Evolutionary conservation across 2,888 invertebrate genomes (phyloP).

Genomic region (Tryphoninae sp.): DNA sequence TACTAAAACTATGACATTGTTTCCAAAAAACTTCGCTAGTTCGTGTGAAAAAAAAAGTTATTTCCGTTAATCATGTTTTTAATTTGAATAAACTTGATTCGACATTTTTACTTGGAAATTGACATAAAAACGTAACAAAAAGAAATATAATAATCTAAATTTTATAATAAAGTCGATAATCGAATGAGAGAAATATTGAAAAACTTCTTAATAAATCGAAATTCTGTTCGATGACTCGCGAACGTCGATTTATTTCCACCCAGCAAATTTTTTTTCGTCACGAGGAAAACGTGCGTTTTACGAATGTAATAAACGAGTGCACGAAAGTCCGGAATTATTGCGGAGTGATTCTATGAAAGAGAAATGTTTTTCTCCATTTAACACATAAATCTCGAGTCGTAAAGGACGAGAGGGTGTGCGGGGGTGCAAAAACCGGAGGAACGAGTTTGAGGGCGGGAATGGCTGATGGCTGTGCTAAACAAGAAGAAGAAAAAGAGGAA

Average conservation of each 20-base stretch:
- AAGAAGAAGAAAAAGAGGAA: constrained; percentile 50
- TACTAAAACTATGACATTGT: not conserved
- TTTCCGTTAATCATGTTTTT: not conserved
- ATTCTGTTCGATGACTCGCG: not conserved
- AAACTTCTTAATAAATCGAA: not conserved
- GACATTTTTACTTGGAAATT: not conserved
- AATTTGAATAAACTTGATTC: not conserved
- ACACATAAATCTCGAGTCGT: constrained; percentile 78
- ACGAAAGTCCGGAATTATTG: constrained; percentile 19
- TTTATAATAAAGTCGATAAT: too few relatives aligned
- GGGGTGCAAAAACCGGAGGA: constrained; percentile 63
- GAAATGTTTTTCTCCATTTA: constrained; percentile 81
- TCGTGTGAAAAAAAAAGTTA: not conserved
- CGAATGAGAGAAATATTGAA: not conserved
- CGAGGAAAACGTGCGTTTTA: not conserved
- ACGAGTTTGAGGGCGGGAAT: constrained; percentile 46
- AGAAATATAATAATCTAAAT: too few relatives aligned
- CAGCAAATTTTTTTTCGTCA: not conserved
- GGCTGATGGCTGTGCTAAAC: constrained; percentile 34
- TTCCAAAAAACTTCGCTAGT: too few relatives aligned
- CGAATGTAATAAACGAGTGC: not conserved
- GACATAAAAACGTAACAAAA: too few relatives aligned
- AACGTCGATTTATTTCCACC: not conserved
- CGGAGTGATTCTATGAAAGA: constrained; percentile 65
- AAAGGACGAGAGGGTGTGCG: constrained; percentile 37